Base-by-base conservation (phyloP, 1,140 invertebrate genomes). In the Macrocentrus cingulum region DNA sequence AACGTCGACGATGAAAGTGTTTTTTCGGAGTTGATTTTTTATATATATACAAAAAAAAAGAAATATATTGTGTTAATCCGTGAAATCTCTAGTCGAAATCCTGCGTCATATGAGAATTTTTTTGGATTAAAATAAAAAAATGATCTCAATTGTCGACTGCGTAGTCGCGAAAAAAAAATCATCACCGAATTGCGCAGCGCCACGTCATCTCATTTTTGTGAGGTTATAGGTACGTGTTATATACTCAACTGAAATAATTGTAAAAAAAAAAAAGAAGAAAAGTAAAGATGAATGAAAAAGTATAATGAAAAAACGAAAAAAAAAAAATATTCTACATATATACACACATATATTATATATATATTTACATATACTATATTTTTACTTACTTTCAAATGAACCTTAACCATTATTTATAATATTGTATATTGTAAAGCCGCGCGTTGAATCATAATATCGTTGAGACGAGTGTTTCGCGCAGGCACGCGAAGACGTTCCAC, bases 331-430 rank as follows among this genome's bases (percentile, higher is more conserved):
- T 63, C 65, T 60, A 60, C 22, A 66, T 58, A 67, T 63, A 66
- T 62, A 66, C 60, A 65, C 58, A 50, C 58, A 59, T 19, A 51
- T 57, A 65, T 58, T 54, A 59, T 19, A 51, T 57, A 65, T 58
- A 56, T 64, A 52, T 56, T 54, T 50, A 60, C 16, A 62, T 45
- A 59, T 61, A 60, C 57, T 63, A 70, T 68, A 68, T 67, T 67
- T 74, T 70, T 71, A 66, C 64, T 72, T 74, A 74, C 64, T 71
- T 74, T 72, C 61, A 64, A 70, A 64, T 42, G 59, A 66, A 68
- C 66, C 45, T 64, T 58, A 64, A 32, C 54, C 25, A 60, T 62
- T 60, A 64, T 66, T 64, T 71, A 67, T 70, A 69, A 69, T 23
- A 49, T n/a, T 29, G 15, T 34, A 49, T 49, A 49, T 49, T 15